Evolutionary conservation across 2,113 vertebrate genomes (phyloP), one percentile per base, ranked within the genome.

Genomic region (Pachycephala philippinensis): DNA sequence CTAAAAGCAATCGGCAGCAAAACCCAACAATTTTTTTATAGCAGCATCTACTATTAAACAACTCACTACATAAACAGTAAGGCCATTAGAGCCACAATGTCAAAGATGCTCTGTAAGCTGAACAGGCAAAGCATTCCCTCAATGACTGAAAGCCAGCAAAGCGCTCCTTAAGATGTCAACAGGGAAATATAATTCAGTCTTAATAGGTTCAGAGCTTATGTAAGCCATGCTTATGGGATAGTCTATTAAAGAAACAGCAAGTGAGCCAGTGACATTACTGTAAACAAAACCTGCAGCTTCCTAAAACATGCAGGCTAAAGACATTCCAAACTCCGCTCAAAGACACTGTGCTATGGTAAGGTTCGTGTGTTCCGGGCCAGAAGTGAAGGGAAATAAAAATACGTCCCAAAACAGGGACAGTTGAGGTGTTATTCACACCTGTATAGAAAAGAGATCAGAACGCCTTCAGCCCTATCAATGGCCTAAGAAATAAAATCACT

Each of bases 171-270:
- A 97, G 92, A 96, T 95, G 88, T 93, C 96, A 95, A 42, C 90
- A 92, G 95, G 96, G 96, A 96, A 90, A 96, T 69, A 91, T 92
- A 96, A 95, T 64, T 96, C 93, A 95, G 56, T 47, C 88, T 93
- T 94, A 96, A 96, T 94, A 95, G 86, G 90, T 91, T 92, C 80
- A 79, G 86, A 60, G 93, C 88, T 96, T 94, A 90, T 79, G 76
- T 79, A 96, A 96, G 85, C 40, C 72, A 16, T 17, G 75, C 65
- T 94, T 95, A 89, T 93, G 86, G 86, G 69, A 53, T 26, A 60
- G 45, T 79, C 69, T 87, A 84, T 88, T 92, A 82, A 81, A 93
- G 90, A 92, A 69, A 13, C 89, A 81, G 31, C 83, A 84, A 93
- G 59, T 0, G 23, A 95, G 87, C 52, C 70, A 94, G 56, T 50